phyloP scores from a whole-genome alignment of 2,113 vertebrate species.

The Ophthalmolycus amberensis region DNA sequence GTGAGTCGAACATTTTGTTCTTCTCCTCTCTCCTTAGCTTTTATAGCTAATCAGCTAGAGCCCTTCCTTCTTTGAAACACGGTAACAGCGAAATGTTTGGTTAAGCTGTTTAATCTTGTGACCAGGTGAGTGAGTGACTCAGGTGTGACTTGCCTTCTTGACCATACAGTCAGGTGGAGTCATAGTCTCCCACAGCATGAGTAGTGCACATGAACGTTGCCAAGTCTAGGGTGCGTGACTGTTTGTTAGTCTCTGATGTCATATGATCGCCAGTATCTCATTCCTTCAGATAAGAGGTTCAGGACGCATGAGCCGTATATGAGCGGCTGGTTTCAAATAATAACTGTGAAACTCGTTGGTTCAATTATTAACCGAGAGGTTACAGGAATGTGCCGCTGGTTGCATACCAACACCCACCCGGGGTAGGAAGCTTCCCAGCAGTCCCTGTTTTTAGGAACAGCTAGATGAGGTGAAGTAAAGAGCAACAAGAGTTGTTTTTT shows the following conservation, averaged over 20 bases:
- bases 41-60: not conserved
- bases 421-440: not conserved
- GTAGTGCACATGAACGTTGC: slow-evolving; percentile 42
- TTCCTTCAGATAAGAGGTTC: slow-evolving; percentile 47
- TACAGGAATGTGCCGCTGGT: slow-evolving; percentile 41
- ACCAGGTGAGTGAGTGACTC: slow-evolving; percentile 58
- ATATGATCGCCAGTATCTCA: slow-evolving; percentile 49
- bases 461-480: not conserved
- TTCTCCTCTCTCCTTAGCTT: not conserved
- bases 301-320: slow-evolving; percentile 21
- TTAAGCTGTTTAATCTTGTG: slow-evolving; percentile 9
- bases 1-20: not conserved
- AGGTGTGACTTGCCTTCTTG: slow-evolving; percentile 63
- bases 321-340: slow-evolving; percentile 19
- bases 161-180: slow-evolving; percentile 61
- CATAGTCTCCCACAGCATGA: slow-evolving; percentile 58
- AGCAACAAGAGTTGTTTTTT: slow-evolving; percentile 11
- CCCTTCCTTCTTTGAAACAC: not conserved
- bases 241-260: slow-evolving; percentile 55
- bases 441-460: slow-evolving; percentile 8
- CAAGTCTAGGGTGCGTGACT: slow-evolving; percentile 62
- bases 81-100: not conserved
- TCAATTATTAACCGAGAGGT: slow-evolving; percentile 71
- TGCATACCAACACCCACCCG: slow-evolving; percentile 28
- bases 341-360: slow-evolving; percentile 41